Base-by-base conservation (phyloP, 2,113 vertebrate genomes). In the Chitala chitala region DNA sequence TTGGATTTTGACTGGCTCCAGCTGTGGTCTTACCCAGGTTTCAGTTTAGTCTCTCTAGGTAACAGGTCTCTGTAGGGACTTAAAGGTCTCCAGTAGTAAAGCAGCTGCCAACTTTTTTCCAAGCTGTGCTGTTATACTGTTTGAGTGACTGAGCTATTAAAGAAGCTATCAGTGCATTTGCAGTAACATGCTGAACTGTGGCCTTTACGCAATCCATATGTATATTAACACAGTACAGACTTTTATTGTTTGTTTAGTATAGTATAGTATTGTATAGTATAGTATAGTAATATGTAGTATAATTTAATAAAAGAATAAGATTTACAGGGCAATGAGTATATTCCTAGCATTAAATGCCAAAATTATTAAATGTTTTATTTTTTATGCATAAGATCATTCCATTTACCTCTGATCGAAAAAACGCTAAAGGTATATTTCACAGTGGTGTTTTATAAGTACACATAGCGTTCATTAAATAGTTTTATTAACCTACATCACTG, bases 401-500 rank as follows among this genome's bases (percentile, higher is more conserved):
- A 61, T 38, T 38, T 61, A 4, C 4, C 31, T 3, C 15, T 5
- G 26, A 31, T 59, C 33, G 22, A 31, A 59, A 31, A 31, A 33
- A 59, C 13, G 26, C 20, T 7, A 33, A 15, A 31, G 29, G 29
- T 59, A 1, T 36, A 42, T 38, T 64, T 38, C 61, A 64, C 7
- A 24, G 38, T 22, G 20, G 33, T 40, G 20, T 22, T 44, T 65
- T 20, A 20, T n/a, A 65, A 44, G 20, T 13, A 10, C 42, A 10
- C 36, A 42, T 65, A 68, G 76, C 75, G 64, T 73, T 73, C 66
- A 80, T 81, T 84, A 84, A 85, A 84, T 75, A 79, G 70, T 69
- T 86, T 85, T 81, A 90, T 90, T 87, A 88, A 75, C 48, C 70
- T 68, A 75, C 75, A 78, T 80, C 84, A 76, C 82, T 73, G 77